Evolutionary conservation across 2,113 vertebrate species (phyloP).

Genomic region (Pelvicachromis taeniatus): DNA sequence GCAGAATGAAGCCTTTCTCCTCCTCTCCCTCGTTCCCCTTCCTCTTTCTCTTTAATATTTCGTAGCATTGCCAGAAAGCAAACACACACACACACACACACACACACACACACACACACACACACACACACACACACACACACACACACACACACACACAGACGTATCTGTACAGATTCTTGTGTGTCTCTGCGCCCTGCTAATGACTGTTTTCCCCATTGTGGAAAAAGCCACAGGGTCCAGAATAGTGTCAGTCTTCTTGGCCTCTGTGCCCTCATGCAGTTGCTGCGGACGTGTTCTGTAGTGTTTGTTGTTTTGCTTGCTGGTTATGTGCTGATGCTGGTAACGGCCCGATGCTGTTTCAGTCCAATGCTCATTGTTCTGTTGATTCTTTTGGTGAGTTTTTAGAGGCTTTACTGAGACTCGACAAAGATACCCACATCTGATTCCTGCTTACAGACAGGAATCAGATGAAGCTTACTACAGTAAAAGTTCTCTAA

Average conservation of each 20-base stretch:
- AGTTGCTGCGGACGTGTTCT: neutral
- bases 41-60: neutral
- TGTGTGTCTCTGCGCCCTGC: neutral
- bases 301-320: neutral
- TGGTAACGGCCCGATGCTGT: neutral
- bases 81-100: neutral
- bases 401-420: neutral
- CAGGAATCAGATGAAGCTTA: neutral
- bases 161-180: neutral
- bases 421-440: neutral
- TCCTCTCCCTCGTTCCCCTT: constrained; percentile 10
- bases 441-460: neutral
- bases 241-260: neutral
- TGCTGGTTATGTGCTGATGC: neutral
- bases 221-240: neutral
- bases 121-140: neutral
- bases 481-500: neutral
- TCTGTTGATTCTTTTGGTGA: neutral
- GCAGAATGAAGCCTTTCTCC: neutral
- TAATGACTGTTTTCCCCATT: neutral
- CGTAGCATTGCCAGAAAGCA: neutral
- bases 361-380: neutral
- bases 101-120: neutral
- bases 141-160: neutral
- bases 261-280: neutral